A percentile compares a stretch with the other conserved stretches of the same genome.
These are phyloP conservation scores for Antigone vipio DNA, from an alignment of 2,113 vertebrate genomes.

Conservation along the genomic window DNA sequence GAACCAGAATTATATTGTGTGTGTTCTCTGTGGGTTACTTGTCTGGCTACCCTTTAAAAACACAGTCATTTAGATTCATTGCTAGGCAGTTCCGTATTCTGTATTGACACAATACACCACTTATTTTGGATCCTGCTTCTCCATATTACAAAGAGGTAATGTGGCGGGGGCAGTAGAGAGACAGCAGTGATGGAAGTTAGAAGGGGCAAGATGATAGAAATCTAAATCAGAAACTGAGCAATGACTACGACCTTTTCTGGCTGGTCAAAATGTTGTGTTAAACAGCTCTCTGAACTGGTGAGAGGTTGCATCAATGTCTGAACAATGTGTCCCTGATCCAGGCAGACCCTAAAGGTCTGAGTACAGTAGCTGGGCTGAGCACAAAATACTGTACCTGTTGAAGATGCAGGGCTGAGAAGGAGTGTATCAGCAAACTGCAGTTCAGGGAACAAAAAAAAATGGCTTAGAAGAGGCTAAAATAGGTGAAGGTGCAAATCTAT, in stretches of 20 bases:
- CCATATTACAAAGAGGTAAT: background rate
- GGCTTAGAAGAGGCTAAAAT: background rate
- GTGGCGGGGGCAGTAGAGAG: background rate
- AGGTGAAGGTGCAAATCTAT: background rate
- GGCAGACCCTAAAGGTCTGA: background rate
- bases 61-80: background rate
- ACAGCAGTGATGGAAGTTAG: background rate
- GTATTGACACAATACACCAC: background rate
- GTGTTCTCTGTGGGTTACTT: background rate
- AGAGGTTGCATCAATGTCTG: background rate
- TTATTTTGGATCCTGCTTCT: background rate
- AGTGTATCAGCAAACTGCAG: background rate
- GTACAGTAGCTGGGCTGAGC: background rate
- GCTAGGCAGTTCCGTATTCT: background rate
- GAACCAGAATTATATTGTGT: background rate
- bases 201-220: background rate
- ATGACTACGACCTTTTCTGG: background rate
- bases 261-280: background rate
- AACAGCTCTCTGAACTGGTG: background rate
- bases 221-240: background rate
- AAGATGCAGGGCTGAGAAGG: background rate
- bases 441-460: background rate
- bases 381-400: background rate
- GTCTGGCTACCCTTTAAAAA: background rate
- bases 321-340: background rate